A percentile compares a stretch with the other conserved stretches of the same genome.
phyloP scores from a whole-genome alignment of 2,113 vertebrate genomes.

The Siniperca knerii region DNA sequence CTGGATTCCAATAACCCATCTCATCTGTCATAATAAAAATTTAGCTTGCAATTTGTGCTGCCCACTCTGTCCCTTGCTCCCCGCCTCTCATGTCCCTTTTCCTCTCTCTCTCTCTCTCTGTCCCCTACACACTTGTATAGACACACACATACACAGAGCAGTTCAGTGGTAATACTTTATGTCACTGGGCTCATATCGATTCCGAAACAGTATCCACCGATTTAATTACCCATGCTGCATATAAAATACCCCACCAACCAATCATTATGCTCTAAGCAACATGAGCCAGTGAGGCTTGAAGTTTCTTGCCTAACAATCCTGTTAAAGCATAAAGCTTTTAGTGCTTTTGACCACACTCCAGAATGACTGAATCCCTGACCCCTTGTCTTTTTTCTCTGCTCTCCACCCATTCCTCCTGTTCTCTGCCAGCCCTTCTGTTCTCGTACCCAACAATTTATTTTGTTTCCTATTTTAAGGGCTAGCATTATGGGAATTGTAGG shows the following conservation, averaged over 20 bases:
- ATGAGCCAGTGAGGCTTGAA: slow-evolving; percentile 57
- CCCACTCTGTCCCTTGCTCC: slow-evolving; percentile 38
- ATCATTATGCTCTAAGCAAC: slow-evolving; percentile 64
- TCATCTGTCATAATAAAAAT: slow-evolving; percentile 79
- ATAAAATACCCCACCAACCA: slow-evolving; percentile 71
- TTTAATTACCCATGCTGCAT: slow-evolving; percentile 77
- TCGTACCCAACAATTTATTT: not conserved
- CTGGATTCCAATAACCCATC: slow-evolving; percentile 75
- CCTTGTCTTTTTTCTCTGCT: slow-evolving; percentile 6
- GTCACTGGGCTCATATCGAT: slow-evolving; percentile 69
- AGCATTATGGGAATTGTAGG: too few species aligned
- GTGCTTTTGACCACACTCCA: slow-evolving; percentile 64
- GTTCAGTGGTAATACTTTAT: slow-evolving; percentile 58
- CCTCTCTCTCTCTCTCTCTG: slow-evolving; percentile 26
- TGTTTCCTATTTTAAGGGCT: too few species aligned
- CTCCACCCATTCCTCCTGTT: not conserved
- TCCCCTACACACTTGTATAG: slow-evolving; percentile 6
- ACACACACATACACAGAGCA: slow-evolving; percentile 9
- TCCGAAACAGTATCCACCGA: slow-evolving; percentile 66
- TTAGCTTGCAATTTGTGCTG: slow-evolving; percentile 71
- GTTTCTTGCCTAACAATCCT: slow-evolving; percentile 65
- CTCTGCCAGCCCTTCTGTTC: not conserved
- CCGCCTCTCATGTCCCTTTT: slow-evolving; percentile 43
- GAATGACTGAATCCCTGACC: slow-evolving; percentile 58
- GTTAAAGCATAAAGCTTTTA: slow-evolving; percentile 72